A percentile compares a stretch with the other conserved stretches of the same genome.
Conservation (phyloP, 2,888 invertebrate species). For the Rhopalosiphum nymphaeae region DNA sequence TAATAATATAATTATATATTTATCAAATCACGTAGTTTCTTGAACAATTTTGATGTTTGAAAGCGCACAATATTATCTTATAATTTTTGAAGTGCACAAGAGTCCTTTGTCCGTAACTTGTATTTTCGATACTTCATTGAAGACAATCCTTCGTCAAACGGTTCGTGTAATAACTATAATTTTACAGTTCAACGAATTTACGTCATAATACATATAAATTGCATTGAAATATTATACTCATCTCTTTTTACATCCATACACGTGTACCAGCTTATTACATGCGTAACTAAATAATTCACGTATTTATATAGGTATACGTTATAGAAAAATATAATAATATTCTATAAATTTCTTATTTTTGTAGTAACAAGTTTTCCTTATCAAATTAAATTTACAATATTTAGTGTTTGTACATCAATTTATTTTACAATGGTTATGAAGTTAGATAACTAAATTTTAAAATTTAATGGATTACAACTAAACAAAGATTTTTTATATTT, state of each 20-base stretch:
- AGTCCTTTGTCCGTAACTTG: not conserved
- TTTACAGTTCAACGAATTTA: not conserved
- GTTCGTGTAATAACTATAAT: not conserved
- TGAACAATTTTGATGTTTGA: not conserved
- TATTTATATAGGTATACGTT: not conserved
- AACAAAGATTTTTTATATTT: no score
- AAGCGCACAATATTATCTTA: not conserved
- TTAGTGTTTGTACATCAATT: no score
- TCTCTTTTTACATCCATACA: not conserved
- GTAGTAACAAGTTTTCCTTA: no score
- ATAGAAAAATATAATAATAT: not conserved
- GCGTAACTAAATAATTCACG: not conserved
- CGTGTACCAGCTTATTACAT: not conserved
- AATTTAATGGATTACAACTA: no score
- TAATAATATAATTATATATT: not conserved
- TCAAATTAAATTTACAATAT: no score
- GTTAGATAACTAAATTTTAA: no score
- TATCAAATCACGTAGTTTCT: not conserved
- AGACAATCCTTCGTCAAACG: not conserved
- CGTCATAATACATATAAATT: not conserved
- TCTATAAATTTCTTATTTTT: not conserved
- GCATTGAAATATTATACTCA: not conserved
- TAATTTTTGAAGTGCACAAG: not conserved
- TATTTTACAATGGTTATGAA: no score
- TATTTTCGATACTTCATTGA: not conserved